These are phyloP conservation scores for Aphis gossypii DNA, from an alignment of 1,140 invertebrate species.

Conservation along the genomic window DNA sequence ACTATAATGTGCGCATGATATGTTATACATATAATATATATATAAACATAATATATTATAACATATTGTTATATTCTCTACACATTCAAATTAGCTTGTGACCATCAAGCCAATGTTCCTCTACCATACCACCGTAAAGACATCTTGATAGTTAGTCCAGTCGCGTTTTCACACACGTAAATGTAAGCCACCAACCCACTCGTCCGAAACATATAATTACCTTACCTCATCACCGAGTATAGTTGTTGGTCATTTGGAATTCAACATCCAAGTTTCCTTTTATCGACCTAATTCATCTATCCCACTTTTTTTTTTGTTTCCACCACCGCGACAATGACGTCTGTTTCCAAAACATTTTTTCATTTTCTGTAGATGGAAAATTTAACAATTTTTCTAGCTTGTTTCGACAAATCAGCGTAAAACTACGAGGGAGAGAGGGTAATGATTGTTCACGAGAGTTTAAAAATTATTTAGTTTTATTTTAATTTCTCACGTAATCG, in stretches of 20 bases:
- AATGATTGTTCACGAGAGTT: background rate
- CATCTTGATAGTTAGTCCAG: background rate
- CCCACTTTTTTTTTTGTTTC: too few relatives aligned
- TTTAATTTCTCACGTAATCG: background rate
- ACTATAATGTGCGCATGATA: background rate
- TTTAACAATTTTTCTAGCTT: too few relatives aligned
- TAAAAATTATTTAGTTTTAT: background rate
- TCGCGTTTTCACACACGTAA: background rate
- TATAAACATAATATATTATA: background rate
- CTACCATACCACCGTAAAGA: too few relatives aligned
- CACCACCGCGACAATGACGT: background rate
- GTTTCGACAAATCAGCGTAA: background rate
- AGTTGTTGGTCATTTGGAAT: background rate
- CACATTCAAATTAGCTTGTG: slow-evolving; percentile 30
- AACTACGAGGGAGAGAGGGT: background rate
- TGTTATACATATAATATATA: too few relatives aligned
- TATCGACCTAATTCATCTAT: too few relatives aligned
- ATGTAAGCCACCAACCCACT: background rate
- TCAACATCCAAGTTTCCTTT: background rate
- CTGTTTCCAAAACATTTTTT: background rate
- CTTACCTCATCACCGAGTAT: background rate
- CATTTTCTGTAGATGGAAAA: too few relatives aligned
- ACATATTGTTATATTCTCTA: background rate
- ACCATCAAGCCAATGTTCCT: background rate
- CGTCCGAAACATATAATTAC: background rate